phyloP scores from a whole-genome alignment of 1,140 invertebrate species.

The Drosophila sturtevanti region DNA sequence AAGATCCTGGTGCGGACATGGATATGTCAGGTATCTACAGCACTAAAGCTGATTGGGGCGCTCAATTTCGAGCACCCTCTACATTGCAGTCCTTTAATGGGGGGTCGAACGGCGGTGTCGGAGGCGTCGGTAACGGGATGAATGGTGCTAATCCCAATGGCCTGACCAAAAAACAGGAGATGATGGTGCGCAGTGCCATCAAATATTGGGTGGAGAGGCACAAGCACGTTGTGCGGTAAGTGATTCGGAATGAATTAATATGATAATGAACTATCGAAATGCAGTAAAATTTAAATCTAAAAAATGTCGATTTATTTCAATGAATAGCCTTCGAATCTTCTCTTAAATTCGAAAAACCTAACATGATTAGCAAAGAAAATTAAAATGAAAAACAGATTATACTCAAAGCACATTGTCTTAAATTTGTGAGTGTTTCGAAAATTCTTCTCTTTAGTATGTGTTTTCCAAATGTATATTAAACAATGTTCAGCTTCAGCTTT shows the following conservation, averaged over 20 bases:
- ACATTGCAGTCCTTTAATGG: slow-evolving; percentile 85
- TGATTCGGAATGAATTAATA: slow-evolving; percentile 7
- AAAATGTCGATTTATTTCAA: too few relatives aligned
- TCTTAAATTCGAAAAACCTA: too few relatives aligned
- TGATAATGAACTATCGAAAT: neutral
- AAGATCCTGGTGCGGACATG: slow-evolving; percentile 83
- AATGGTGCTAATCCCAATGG: slow-evolving; percentile 88
- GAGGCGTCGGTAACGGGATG: slow-evolving; percentile 8
- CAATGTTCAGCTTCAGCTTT: neutral
- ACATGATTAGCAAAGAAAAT: too few relatives aligned
- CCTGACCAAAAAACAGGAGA: slow-evolving; percentile 91
- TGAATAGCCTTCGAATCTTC: too few relatives aligned
- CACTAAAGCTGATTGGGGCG: slow-evolving; percentile 89
- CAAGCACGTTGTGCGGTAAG: slow-evolving; percentile 91
- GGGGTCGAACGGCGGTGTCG: slow-evolving; percentile 31
- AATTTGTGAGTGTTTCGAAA: too few relatives aligned
- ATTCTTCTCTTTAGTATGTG: too few relatives aligned
- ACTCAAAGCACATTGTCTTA: too few relatives aligned
- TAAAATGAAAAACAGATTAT: too few relatives aligned
- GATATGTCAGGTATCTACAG: slow-evolving; percentile 89
- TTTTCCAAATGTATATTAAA: too few relatives aligned
- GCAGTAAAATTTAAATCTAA: neutral
- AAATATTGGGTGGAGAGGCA: slow-evolving; percentile 94
- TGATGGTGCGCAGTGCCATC: slow-evolving; percentile 91
- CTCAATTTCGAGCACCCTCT: slow-evolving; percentile 87